A percentile compares a stretch with the other conserved stretches of the same genome.
Conservation (phyloP, 2,888 invertebrate genomes). For the Spodoptera littoralis region DNA sequence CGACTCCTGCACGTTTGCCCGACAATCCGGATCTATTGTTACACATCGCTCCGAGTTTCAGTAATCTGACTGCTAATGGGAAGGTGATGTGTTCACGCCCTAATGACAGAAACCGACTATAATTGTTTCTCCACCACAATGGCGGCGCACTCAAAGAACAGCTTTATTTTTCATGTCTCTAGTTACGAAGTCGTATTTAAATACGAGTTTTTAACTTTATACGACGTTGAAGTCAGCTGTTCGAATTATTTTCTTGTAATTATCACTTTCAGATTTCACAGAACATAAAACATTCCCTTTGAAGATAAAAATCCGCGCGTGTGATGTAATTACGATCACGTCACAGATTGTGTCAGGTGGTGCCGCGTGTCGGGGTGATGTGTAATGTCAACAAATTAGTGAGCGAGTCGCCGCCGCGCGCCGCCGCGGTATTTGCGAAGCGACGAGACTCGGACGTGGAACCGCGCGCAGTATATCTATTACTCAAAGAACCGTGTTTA, state of each 20-base stretch:
- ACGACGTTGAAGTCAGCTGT: too few relatives aligned
- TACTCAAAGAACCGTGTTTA: neutral
- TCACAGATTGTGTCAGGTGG: slow-evolving; percentile 8
- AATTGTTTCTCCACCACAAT: slow-evolving; percentile 1
- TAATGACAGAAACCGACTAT: too few relatives aligned
- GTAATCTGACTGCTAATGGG: slow-evolving; percentile 5
- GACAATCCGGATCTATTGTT: slow-evolving; percentile 24
- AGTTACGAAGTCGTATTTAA: too few relatives aligned
- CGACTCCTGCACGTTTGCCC: slow-evolving; percentile 3
- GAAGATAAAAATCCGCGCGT: slow-evolving; percentile 15
- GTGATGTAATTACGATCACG: slow-evolving; percentile 26
- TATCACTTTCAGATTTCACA: neutral
- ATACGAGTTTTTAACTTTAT: too few relatives aligned
- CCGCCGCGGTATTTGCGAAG: neutral
- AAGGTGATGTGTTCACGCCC: neutral
- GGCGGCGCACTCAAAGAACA: too few relatives aligned
- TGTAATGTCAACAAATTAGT: slow-evolving; percentile 31
- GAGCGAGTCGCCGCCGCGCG: neutral
- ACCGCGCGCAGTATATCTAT: neutral
- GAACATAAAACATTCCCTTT: slow-evolving; percentile 3
- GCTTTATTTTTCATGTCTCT: too few relatives aligned
- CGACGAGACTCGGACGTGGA: neutral
- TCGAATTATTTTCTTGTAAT: slow-evolving; percentile 1
- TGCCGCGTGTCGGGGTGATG: neutral
- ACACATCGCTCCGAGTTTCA: slow-evolving; percentile 13